These are phyloP conservation scores for Polypterus senegalus DNA, from an alignment of 2,113 vertebrate species.

Conservation along the genomic window DNA sequence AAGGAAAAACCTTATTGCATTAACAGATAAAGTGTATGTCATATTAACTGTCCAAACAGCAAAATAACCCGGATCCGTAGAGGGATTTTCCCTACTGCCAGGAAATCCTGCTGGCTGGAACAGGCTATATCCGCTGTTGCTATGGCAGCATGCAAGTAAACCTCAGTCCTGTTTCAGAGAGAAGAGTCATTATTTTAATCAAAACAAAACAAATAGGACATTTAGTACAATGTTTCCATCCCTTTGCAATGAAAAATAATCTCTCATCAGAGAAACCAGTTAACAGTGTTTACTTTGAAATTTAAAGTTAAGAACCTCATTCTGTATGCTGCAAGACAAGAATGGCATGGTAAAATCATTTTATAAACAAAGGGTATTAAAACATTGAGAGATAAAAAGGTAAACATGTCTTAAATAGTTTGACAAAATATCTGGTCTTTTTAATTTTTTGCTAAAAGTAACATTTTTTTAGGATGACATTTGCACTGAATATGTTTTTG, in stretches of 20 bases:
- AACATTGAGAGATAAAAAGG: too few species aligned
- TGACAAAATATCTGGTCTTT: too few species aligned
- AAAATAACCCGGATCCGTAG: constrained; percentile 15
- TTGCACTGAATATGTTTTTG: too few species aligned
- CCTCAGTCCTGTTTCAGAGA: constrained; percentile 24
- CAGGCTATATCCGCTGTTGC: constrained; percentile 34
- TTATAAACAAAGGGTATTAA: too few species aligned
- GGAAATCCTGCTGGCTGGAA: constrained; percentile 21
- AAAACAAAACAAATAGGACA: not conserved
- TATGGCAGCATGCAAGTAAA: constrained; percentile 49
- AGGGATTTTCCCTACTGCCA: constrained; percentile 21
- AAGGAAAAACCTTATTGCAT: constrained; percentile 26
- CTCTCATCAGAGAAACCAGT: not conserved
- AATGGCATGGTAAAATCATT: too few species aligned
- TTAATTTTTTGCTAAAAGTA: too few species aligned
- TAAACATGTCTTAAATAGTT: too few species aligned
- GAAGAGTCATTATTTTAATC: not conserved
- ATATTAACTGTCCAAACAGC: constrained; percentile 40
- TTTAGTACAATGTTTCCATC: not conserved
- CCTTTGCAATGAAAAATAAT: not conserved
- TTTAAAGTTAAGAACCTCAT: too few species aligned
- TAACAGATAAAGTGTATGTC: constrained; percentile 29
- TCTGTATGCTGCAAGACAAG: too few species aligned
- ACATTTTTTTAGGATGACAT: too few species aligned
- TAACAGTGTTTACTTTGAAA: not conserved